Evolutionary conservation across 2,797 vertebrate genomes (phyloP).

Genomic region (Neoniphon sammara): DNA sequence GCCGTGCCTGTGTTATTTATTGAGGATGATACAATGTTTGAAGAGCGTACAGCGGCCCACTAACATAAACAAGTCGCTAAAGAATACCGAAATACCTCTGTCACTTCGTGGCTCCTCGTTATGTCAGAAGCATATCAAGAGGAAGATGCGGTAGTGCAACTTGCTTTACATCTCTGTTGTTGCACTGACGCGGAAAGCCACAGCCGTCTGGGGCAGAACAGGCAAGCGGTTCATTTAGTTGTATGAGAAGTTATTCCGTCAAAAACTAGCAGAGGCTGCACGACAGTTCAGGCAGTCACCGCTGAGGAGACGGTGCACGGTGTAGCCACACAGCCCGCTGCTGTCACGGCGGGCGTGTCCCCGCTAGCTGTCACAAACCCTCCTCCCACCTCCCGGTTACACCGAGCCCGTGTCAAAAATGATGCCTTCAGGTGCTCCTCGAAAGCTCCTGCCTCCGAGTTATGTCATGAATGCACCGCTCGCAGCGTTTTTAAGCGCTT

Average conservation of each 20-base stretch:
- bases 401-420: constrained; percentile 37
- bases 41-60: constrained; percentile 18
- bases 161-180: constrained; percentile 74
- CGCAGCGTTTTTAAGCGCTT: too few relatives aligned
- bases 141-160: constrained; percentile 65
- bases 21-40: not conserved
- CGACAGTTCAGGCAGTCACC: constrained; percentile 29
- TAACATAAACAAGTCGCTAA: constrained; percentile 40
- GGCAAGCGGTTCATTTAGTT: constrained; percentile 52
- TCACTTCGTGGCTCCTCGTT: constrained; percentile 71
- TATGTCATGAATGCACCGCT: too few relatives aligned
- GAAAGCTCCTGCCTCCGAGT: not conserved
- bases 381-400: constrained; percentile 26
- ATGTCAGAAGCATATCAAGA: constrained; percentile 69
- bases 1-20: not conserved
- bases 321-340: constrained; percentile 35
- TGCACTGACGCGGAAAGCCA: constrained; percentile 59
- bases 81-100: constrained; percentile 75
- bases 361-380: constrained; percentile 64
- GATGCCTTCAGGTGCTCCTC: constrained; percentile 64
- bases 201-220: constrained; percentile 42
- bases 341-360: constrained; percentile 68
- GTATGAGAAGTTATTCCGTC: constrained; percentile 61
- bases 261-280: constrained; percentile 11
- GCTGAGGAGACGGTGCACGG: constrained; percentile 23